A percentile compares a stretch with the other conserved stretches of the same genome.
Conservation (phyloP, 2,888 invertebrate genomes). For the Pterobdella sp. region DNA sequence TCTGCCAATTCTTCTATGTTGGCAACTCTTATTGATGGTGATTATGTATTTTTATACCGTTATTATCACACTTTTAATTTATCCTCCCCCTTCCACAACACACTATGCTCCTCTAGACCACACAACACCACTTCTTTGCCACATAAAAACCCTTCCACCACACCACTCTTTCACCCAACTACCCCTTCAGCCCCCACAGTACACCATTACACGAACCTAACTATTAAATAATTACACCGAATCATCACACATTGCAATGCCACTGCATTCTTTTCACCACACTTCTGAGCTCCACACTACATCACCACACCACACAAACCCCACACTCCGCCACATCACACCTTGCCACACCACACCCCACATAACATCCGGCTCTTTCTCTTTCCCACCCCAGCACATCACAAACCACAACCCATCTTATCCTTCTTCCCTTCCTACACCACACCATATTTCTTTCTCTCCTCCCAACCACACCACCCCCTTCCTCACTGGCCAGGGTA, state of each 20-base stretch:
- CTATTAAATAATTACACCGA: not conserved
- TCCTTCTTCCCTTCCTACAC: not conserved
- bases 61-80: too few species aligned
- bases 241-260: not conserved
- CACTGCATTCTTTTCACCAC: not conserved
- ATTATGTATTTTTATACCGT: too few species aligned
- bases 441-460: too few species aligned
- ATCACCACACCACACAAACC: not conserved
- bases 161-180: not conserved
- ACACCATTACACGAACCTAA: too few species aligned
- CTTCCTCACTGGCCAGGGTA: too few species aligned
- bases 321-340: not conserved
- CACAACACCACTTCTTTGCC: not conserved
- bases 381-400: not conserved
- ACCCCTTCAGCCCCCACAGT: not conserved
- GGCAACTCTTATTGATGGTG: too few species aligned
- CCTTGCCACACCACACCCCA: not conserved
- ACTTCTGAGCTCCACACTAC: not conserved
- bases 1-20: too few species aligned
- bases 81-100: not conserved
- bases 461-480: too few species aligned
- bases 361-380: not conserved
- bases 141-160: not conserved
- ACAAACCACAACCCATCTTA: too few species aligned
- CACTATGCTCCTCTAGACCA: not conserved